Percentiles rank a stretch among this genome's conserved stretches.
Evolutionary conservation across 2,797 vertebrate genomes (phyloP).

Genomic region (Myotis findleyi): DNA sequence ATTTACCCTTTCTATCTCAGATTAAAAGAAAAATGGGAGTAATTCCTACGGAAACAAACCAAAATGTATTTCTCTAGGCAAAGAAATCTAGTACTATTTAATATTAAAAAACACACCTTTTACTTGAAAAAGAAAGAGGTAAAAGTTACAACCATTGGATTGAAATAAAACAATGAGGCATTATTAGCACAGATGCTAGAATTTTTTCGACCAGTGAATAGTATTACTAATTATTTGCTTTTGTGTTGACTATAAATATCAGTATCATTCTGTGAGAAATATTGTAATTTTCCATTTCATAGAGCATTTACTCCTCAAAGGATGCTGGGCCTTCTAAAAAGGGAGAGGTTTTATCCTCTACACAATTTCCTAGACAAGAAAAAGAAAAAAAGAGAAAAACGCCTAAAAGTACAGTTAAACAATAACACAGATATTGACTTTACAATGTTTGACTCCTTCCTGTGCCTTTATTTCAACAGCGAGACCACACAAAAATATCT

Average conservation of each 20-base stretch:
- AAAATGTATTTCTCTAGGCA: conserved; percentile 5
- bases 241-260: conserved; percentile 34
- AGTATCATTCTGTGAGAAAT: not conserved
- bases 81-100: not conserved
- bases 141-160: not conserved
- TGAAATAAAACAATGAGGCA: not conserved
- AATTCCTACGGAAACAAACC: conserved; percentile 19
- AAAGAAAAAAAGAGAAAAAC: not conserved
- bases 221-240: conserved; percentile 59
- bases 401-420: not conserved
- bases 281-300: conserved; percentile 4
- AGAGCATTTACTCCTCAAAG: not conserved
- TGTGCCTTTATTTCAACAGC: not conserved
- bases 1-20: conserved; percentile 46
- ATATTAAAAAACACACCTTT: not conserved
- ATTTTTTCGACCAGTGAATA: conserved; percentile 21
- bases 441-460: not conserved
- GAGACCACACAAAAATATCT: not conserved
- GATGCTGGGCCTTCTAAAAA: not conserved
- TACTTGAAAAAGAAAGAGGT: not conserved
- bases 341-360: not conserved
- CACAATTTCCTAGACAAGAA: not conserved
- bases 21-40: not conserved
- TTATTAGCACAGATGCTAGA: not conserved
- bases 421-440: not conserved